Base-by-base conservation (phyloP, 1,140 invertebrate genomes). In the Drosophila erecta region DNA sequence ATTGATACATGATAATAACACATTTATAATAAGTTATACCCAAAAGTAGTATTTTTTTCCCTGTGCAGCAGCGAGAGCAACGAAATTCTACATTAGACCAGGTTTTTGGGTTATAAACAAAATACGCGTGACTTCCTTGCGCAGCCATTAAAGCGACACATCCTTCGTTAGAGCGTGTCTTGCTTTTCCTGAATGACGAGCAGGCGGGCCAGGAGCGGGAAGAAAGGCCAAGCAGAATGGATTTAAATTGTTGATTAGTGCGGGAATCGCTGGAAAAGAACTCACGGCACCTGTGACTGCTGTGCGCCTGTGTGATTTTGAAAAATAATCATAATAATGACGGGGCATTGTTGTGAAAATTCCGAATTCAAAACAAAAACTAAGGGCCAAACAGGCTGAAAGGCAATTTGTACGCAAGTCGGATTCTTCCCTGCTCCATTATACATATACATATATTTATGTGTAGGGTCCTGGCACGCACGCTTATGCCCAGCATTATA, bases 231-330 rank as follows among this genome's bases (percentile, higher is more conserved):
- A 30, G 67, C 30, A 89, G 89, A 89, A 87, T 87, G 84, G 84
- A 89, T 87, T 87, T 87, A 87, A 87, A 87, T 87, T 89, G 84
- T 89, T 87, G 84, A 87, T 89, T 87, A 87, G 84, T 87, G 84
- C 84, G 49, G 76, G 75, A 62, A 55, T 67, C 60, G 78, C 73
- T 47, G 58, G 64, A 56, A 74, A 67, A 43, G 72, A 79, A 66
- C 47, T 49, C 55, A 74, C 70, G 53, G 70, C 77, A 80, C 77
- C 77, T 80, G 79, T 49, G 67, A 50, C 40, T 44, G 15, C 44
- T 20, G 46, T 59, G 40, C 44, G 55, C 17, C 2, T 38, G 55
- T 71, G 51, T 81, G 41, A 83, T 77, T 89, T 89, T 89, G 84
- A 89, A 89, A 89, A 90, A 89, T 89, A 89, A 89, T 89, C 85